Conservation (phyloP, 2,888 invertebrate genomes). For the Eupithecia tripunctaria region DNA sequence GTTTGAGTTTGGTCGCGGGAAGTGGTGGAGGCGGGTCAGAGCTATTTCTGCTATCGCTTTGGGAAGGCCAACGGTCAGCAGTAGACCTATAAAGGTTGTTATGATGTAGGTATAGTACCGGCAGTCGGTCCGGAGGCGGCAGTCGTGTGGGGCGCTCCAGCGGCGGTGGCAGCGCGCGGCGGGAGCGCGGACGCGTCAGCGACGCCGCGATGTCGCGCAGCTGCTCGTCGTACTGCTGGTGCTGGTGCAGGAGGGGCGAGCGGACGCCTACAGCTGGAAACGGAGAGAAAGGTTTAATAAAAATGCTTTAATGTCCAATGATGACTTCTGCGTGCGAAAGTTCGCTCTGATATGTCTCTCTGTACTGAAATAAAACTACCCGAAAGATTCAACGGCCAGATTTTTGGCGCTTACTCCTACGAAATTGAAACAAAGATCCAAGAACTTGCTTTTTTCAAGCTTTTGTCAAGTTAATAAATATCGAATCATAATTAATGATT, state of each 20-base stretch:
- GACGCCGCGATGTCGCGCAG: slow-evolving; percentile 93
- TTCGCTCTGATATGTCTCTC: no score
- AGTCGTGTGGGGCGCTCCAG: slow-evolving; percentile 84
- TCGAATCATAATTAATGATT: no score
- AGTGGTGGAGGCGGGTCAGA: no score
- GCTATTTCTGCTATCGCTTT: no score
- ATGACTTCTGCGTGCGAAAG: no score
- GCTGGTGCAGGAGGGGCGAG: slow-evolving; percentile 77
- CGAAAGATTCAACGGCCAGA: no score
- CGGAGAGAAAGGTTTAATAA: neutral
- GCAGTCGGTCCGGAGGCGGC: slow-evolving; percentile 74
- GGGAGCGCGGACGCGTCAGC: slow-evolving; percentile 88
- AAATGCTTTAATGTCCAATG: neutral
- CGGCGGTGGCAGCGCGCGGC: slow-evolving; percentile 81
- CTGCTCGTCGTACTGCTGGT: slow-evolving; percentile 87
- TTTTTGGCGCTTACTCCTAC: no score
- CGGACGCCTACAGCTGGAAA: slow-evolving; percentile 53
- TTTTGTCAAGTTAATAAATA: no score
- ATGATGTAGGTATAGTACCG: slow-evolving; percentile 58
- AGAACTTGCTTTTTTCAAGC: no score
- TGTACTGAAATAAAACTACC: no score
- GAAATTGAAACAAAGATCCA: neutral
- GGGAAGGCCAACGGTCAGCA: neutral
- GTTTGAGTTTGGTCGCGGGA: no score
- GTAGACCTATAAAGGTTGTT: neutral